Percentiles rank a stretch among this genome's conserved stretches.
These are phyloP conservation scores for Phyto melanocephala DNA, from an alignment of 2,888 invertebrate genomes.

Conservation along the genomic window DNA sequence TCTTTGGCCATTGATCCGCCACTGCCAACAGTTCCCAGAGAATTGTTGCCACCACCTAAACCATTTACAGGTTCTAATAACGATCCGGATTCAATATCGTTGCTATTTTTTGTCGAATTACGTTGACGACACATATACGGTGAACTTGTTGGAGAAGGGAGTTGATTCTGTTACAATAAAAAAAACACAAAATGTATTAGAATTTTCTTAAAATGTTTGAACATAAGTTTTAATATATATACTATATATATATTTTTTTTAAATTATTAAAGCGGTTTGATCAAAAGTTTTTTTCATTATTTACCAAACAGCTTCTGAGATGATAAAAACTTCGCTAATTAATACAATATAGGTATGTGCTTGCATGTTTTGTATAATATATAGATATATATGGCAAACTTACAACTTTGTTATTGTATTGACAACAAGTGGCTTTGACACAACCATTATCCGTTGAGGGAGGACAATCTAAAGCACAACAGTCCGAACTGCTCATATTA, in stretches of 20 bases:
- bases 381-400: constrained; percentile 37
- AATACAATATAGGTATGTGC: no score
- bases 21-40: constrained; percentile 48
- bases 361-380: no score
- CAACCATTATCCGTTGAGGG: constrained; percentile 91
- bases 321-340: no score
- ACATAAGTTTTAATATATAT: no score
- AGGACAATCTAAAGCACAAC: constrained; percentile 92
- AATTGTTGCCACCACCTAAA: constrained; percentile 66
- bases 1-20: constrained; percentile 33
- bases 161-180: constrained; percentile 75
- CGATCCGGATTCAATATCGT: constrained; percentile 78
- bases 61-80: constrained; percentile 74
- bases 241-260: no score
- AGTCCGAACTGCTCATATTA: constrained; percentile 81
- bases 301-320: no score
- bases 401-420: constrained; percentile 78
- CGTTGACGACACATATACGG: constrained; percentile 91
- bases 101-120: constrained; percentile 82
- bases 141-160: constrained; percentile 88
- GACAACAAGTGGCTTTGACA: constrained; percentile 91
- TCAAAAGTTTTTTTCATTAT: no score
- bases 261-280: no score
- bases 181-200: not conserved
- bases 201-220: no score